A percentile compares a stretch with the other conserved stretches of the same genome.
Conservation (phyloP, 2,797 vertebrate species). For the Nannoperca australis region DNA sequence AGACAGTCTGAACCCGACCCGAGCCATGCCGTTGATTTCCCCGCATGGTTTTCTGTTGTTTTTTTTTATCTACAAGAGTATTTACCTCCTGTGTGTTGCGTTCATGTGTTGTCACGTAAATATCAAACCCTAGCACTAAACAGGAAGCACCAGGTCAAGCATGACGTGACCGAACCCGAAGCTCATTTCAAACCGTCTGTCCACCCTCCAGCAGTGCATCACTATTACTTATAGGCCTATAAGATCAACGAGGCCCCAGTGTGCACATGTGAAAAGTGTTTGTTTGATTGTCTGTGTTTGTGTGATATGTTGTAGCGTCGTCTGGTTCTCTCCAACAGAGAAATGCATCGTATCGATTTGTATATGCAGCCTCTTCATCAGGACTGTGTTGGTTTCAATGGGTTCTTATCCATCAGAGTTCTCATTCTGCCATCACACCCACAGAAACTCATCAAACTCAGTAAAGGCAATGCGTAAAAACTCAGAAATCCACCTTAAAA, state of each 20-base stretch:
- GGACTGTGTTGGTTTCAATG: neutral
- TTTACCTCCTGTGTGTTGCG: no score
- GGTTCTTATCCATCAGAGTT: neutral
- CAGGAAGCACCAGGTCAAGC: no score
- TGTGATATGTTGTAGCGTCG: neutral
- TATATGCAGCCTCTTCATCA: neutral
- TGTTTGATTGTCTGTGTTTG: conserved; percentile 10
- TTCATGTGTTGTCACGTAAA: no score
- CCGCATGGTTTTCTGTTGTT: no score
- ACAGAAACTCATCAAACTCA: neutral
- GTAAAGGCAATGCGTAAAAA: neutral
- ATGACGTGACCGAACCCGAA: no score
- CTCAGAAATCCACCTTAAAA: neutral
- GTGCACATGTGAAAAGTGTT: conserved; percentile 19
- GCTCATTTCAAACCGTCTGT: no score
- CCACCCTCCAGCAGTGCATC: neutral
- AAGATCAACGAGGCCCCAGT: neutral
- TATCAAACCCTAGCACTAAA: no score
- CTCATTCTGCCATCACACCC: neutral
- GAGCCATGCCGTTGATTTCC: no score
- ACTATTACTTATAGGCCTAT: neutral
- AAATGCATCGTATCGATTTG: neutral
- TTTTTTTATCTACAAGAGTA: no score
- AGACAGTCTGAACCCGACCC: no score
- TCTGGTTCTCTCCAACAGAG: no score